phyloP scores from a whole-genome alignment of 2,888 invertebrate genomes.

The Serrognathus titanus region DNA sequence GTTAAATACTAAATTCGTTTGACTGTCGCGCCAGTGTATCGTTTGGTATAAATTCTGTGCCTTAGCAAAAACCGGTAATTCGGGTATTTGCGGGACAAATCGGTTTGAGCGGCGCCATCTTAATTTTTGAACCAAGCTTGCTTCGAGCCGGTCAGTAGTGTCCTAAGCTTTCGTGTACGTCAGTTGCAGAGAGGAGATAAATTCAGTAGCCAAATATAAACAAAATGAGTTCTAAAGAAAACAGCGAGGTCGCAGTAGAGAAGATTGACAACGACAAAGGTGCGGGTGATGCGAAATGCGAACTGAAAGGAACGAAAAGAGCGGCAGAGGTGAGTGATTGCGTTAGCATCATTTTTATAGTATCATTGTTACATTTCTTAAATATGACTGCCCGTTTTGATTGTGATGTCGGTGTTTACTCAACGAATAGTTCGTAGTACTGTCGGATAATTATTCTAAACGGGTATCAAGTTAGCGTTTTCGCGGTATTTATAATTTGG shows the following conservation, averaged over 20 bases:
- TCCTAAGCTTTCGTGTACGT: constrained; percentile 58
- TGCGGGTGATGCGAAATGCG: constrained; percentile 70
- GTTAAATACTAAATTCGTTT: constrained; percentile 20
- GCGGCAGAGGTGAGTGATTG: constrained; percentile 75
- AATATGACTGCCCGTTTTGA: constrained; percentile 12
- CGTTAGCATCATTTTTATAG: constrained; percentile 20
- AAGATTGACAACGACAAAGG: constrained; percentile 77
- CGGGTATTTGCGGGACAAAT: constrained; percentile 49
- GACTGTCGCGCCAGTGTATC: constrained; percentile 26
- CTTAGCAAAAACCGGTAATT: constrained; percentile 39
- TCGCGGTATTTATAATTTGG: background rate
- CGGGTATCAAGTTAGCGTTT: background rate
- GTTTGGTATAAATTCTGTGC: constrained; percentile 27
- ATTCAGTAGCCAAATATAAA: constrained; percentile 36
- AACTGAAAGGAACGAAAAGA: constrained; percentile 83
- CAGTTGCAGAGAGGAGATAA: constrained; percentile 19
- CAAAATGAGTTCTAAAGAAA: constrained; percentile 79
- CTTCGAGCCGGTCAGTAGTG: constrained; percentile 67
- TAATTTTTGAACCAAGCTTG: constrained; percentile 76
- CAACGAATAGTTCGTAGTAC: too few relatives aligned
- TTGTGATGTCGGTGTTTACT: constrained; percentile 7
- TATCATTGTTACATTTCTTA: constrained; percentile 11
- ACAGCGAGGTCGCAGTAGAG: constrained; percentile 83
- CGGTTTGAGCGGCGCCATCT: constrained; percentile 73
- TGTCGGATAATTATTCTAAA: background rate